These are phyloP conservation scores for Margarornis squamiger DNA, from an alignment of 2,797 vertebrate genomes.

Conservation along the genomic window DNA sequence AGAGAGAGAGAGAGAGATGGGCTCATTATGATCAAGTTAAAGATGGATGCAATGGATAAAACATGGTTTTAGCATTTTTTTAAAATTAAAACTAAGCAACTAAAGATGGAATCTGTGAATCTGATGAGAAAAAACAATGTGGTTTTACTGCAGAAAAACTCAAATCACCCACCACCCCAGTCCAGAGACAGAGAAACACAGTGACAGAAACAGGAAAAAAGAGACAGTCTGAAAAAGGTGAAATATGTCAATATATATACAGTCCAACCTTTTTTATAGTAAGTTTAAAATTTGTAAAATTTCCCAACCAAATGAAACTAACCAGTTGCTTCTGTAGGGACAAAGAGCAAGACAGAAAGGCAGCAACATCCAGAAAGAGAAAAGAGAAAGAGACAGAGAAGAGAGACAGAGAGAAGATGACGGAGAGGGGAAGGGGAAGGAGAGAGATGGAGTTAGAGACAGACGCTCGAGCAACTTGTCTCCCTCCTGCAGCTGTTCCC, in stretches of 20 bases:
- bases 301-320: conserved; percentile 73
- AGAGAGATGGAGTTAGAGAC: conserved; percentile 75
- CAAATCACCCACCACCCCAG: conserved; percentile 49
- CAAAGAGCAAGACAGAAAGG: conserved; percentile 58
- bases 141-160: conserved; percentile 42
- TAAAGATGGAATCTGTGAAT: conserved; percentile 48
- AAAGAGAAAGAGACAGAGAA: conserved; percentile 29
- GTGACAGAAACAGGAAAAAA: conserved; percentile 39
- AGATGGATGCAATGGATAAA: conserved; percentile 60
- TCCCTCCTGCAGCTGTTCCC: conserved; percentile 60
- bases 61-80: conserved; percentile 54
- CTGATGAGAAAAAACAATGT: conserved; percentile 35
- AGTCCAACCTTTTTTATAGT: conserved; percentile 44
- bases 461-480: conserved; percentile 16
- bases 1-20: conserved; percentile 22
- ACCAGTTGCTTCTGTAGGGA: conserved; percentile 79
- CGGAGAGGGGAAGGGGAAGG: conserved; percentile 65
- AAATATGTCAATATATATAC: conserved; percentile 36
- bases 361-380: conserved; percentile 53
- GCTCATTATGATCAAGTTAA: conserved; percentile 56
- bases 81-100: conserved; percentile 61
- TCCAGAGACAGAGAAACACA: conserved; percentile 43
- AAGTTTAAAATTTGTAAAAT: conserved; percentile 44
- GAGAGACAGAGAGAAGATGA: conserved; percentile 62
- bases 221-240: conserved; percentile 35